Base-by-base conservation (phyloP, 2,797 vertebrate genomes). In the Enteromius fasciolatus region DNA sequence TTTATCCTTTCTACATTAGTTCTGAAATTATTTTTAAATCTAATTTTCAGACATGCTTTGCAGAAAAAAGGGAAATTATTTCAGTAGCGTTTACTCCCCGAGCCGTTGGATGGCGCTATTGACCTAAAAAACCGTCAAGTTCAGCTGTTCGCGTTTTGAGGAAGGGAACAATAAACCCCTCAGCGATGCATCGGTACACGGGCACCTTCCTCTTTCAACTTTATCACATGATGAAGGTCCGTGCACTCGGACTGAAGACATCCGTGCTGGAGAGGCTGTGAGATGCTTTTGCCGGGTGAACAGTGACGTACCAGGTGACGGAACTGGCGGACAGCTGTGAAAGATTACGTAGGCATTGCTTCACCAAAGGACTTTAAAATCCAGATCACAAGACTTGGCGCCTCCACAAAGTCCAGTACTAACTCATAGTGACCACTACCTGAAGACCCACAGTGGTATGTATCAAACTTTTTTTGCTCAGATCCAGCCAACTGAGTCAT, bases 371-470 rank as follows among this genome's bases (percentile, higher is more conserved):
- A 68, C 80, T 84, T 84, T 83, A 69, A 85, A 81, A 87, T 83
- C 86, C 75, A 3, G 36, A 76, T 86, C 85, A 87, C 69, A 83
- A 85, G 86, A 86, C 80, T 6, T 15, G 17, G 54, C 41, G 54
- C 44, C 36, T 74, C 28, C 28, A 0, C 4, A 5, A 52, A 76
- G 81, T 59, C 36, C 12, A 54, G 31, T 17, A 12, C 25, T 31
- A 54, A 50, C 17, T 44, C 1, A 11, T 7, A 28, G 52, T 36
- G 39, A 66, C 63, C 17, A 14, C 57, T 10, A 14, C 39, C 14
- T 12, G n/a, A 59, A 59, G 50, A 68, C 15, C n/a, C 20, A 2
- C 11, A 57, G 18, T 66, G 77, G 83, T 84, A 80, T 11, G 76
- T 52, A 39, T n/a, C 28, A 36, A 36, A 63, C 11, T 15, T 28